Conservation (phyloP, 2,888 invertebrate species). For the Fissipunctia ypsillon region DNA sequence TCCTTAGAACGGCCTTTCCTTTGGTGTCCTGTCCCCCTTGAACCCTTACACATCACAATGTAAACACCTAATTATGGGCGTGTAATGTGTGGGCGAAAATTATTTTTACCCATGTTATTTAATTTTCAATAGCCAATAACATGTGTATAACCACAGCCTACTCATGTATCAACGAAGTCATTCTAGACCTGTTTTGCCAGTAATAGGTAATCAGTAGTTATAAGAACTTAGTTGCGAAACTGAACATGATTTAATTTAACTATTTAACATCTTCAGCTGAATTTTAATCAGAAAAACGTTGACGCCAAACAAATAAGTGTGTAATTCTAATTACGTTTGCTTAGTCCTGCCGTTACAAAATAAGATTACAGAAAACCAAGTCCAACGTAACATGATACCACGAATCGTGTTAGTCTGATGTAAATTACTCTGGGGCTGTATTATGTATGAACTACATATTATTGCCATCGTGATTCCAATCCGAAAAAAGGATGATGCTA, state of each 20-base stretch:
- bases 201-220: slow-evolving; percentile 12
- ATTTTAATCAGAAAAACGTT: slow-evolving; percentile 32
- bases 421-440: no score
- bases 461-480: no score
- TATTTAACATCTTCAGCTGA: slow-evolving; percentile 37
- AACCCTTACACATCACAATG: no score
- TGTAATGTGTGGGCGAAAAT: neutral
- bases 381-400: neutral
- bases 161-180: neutral
- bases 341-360: slow-evolving; percentile 17
- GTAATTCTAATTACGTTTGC: slow-evolving; percentile 46
- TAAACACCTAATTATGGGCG: neutral
- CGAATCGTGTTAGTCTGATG: no score
- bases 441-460: no score
- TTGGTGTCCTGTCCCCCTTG: no score
- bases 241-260: slow-evolving; percentile 23
- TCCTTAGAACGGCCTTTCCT: no score
- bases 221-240: slow-evolving; percentile 6
- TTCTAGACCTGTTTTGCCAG: no score
- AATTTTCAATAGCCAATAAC: neutral
- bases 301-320: slow-evolving; percentile 30
- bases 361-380: slow-evolving; percentile 5
- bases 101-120: neutral
- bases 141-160: no score
- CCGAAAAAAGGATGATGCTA: no score